These are phyloP conservation scores for Acanthacorydalis orientalis DNA, from an alignment of 2,888 invertebrate species.

Conservation along the genomic window DNA sequence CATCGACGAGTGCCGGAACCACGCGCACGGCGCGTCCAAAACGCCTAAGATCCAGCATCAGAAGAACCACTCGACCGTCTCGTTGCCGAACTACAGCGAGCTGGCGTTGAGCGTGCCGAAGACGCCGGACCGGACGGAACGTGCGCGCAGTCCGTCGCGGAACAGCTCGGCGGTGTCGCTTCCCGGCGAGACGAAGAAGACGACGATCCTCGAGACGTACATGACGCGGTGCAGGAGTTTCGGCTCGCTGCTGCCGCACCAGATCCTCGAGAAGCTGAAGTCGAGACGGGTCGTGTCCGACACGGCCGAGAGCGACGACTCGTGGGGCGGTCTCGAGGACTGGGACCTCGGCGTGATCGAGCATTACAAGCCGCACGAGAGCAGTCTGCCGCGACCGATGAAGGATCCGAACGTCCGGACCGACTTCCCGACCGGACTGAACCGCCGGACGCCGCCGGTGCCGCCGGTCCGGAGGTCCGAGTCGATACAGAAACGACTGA, in stretches of 20 bases:
- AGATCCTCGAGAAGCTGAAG: constrained; percentile 24
- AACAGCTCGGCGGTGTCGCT: constrained; percentile 18
- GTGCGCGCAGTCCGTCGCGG: constrained; percentile 12
- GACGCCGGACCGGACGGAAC: constrained; percentile 16
- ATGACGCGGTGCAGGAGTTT: constrained; percentile 29
- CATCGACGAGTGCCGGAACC: constrained; percentile 18
- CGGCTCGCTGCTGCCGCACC: constrained; percentile 27
- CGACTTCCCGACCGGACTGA: no score
- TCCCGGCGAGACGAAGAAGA: constrained; percentile 19
- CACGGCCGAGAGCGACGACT: constrained; percentile 26
- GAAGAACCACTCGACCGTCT: constrained; percentile 32
- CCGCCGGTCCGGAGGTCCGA: constrained; percentile 15
- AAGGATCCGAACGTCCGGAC: constrained; percentile 10
- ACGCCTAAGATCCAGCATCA: constrained; percentile 14
- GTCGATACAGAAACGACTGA: constrained; percentile 10
- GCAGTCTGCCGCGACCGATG: constrained; percentile 22
- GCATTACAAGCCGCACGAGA: constrained; percentile 26
- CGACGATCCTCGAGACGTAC: constrained; percentile 26
- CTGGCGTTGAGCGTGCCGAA: constrained; percentile 22
- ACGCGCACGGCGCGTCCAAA: constrained; percentile 13
- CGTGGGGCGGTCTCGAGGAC: constrained; percentile 26
- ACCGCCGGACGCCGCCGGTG: constrained; percentile 13
- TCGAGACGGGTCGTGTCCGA: constrained; percentile 17
- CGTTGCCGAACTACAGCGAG: constrained; percentile 34
- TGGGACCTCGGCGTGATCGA: constrained; percentile 31